Conservation (phyloP, 30 jellyfish, hydroid and myxozoan genomes). For the Hydractinia symbiolongicarpus region DNA sequence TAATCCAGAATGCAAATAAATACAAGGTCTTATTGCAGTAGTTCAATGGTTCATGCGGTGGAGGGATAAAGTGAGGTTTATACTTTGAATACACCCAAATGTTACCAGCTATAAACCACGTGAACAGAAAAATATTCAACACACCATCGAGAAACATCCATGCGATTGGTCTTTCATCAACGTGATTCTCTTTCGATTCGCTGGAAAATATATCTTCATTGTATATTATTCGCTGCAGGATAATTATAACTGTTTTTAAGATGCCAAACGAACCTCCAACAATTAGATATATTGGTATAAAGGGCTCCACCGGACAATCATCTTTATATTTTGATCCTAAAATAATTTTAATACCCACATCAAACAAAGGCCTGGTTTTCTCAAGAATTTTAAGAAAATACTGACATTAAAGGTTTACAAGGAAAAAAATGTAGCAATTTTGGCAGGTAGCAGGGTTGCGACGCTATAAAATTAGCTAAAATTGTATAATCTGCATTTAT, state of each 20-base stretch:
- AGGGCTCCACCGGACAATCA: constrained; percentile 96
- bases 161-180: constrained; percentile 65
- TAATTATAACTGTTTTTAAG: constrained; percentile 59
- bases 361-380: no score
- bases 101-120: constrained; percentile 98
- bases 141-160: constrained; percentile 77
- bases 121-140: constrained; percentile 73
- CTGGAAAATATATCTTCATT: constrained; percentile 33
- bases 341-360: background rate
- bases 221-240: constrained; percentile 68
- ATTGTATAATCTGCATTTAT: no score
- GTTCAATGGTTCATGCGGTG: constrained; percentile 83
- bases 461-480: no score
- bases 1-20: constrained; percentile 92
- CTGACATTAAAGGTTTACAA: no score
- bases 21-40: constrained; percentile 84
- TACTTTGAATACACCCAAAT: constrained; percentile 93
- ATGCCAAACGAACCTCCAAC: constrained; percentile 98
- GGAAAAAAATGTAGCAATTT: no score
- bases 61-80: constrained; percentile 86
- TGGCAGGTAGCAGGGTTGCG: no score
- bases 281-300: constrained; percentile 86
- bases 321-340: constrained; percentile 76
- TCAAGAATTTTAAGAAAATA: no score
- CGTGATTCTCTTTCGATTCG: constrained; percentile 24